phyloP scores from a whole-genome alignment of 2,797 vertebrate genomes.

The Rhynchotus rufescens region DNA sequence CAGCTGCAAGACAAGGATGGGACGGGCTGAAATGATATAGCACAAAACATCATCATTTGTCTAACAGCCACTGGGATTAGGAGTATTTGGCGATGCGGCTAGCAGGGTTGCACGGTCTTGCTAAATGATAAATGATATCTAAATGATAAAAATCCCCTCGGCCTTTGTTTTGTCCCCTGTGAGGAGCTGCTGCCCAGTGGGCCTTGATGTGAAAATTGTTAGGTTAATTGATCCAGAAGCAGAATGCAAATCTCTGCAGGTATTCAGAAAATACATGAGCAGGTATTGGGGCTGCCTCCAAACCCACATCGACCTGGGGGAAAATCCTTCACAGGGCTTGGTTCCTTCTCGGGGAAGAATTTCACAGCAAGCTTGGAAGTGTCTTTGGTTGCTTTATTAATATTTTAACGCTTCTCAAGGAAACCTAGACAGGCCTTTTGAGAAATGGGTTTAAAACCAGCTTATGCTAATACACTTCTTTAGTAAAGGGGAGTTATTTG shows the following conservation, averaged over 20 bases:
- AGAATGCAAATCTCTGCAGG: neutral
- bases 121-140: conserved; percentile 39
- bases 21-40: conserved; percentile 36
- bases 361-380: neutral
- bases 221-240: neutral
- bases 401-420: neutral
- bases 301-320: neutral
- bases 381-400: neutral
- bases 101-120: neutral
- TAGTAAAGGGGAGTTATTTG: neutral
- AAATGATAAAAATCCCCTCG: conserved; percentile 25
- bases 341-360: neutral
- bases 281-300: neutral
- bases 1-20: conserved; percentile 73
- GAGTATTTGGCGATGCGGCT: conserved; percentile 41
- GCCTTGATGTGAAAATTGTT: neutral
- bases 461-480: neutral
- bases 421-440: neutral
- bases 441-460: neutral
- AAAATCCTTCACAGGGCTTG: neutral
- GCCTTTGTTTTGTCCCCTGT: neutral
- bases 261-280: neutral
- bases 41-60: conserved; percentile 59
- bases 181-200: neutral
- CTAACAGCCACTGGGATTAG: conserved; percentile 64